phyloP scores from a whole-genome alignment of 1,140 invertebrate genomes.

The Armadillidium nasatum region DNA sequence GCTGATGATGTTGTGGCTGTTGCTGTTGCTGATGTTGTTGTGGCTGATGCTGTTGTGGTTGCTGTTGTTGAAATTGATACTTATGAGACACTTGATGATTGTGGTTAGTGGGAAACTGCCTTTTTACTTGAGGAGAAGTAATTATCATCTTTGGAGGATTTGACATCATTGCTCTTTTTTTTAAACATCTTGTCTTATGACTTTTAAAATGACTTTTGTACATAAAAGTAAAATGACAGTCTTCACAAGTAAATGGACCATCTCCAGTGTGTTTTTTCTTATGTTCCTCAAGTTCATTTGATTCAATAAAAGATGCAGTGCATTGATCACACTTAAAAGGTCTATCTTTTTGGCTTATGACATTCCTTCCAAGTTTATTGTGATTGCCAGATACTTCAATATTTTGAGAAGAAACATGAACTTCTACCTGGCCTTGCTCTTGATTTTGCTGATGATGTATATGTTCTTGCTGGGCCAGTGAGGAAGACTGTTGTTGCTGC shows the following conservation, averaged over 20 bases:
- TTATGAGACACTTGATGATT: not conserved
- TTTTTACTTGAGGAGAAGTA: constrained; percentile 28
- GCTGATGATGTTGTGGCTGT: constrained; percentile 5
- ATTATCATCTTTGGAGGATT: constrained; percentile 31
- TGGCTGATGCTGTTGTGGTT: constrained; percentile 13
- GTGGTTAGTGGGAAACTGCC: constrained; percentile 41
- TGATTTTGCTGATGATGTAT: constrained; percentile 24
- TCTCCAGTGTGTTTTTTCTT: constrained; percentile 42
- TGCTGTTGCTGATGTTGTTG: constrained; percentile 23
- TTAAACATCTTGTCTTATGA: constrained; percentile 41
- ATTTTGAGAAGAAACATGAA: not conserved
- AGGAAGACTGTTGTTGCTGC: constrained; percentile 13
- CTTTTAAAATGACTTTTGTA: constrained; percentile 43
- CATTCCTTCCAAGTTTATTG: not conserved
- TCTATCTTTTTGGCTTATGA: constrained; percentile 31
- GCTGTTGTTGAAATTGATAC: constrained; percentile 20
- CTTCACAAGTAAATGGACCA: constrained; percentile 43
- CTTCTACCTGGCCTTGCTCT: constrained; percentile 20
- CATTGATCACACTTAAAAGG: constrained; percentile 43
- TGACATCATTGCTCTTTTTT: constrained; percentile 41
- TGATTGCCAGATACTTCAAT: not conserved
- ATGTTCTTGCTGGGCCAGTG: constrained; percentile 14
- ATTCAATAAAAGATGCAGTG: constrained; percentile 42
- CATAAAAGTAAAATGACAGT: constrained; percentile 44
- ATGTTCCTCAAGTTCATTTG: constrained; percentile 35